These are phyloP conservation scores for Papilio protenor DNA, from an alignment of 2,888 invertebrate species.

Conservation along the genomic window DNA sequence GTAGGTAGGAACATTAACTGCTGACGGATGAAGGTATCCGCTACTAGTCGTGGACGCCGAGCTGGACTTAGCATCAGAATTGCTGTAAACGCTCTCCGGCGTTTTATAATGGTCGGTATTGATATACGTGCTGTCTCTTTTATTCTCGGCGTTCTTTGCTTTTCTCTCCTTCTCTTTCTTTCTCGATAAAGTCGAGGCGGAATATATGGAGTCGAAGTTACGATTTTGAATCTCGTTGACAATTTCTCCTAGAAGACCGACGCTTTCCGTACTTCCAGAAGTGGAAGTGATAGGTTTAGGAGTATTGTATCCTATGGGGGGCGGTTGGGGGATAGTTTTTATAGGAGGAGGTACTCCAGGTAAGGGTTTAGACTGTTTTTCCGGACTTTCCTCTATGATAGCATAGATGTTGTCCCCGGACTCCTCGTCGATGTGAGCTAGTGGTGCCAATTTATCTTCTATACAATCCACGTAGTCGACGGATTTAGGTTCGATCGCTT, in stretches of 20 bases:
- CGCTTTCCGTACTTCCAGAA: slow-evolving; percentile 86
- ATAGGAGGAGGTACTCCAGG: slow-evolving; percentile 68
- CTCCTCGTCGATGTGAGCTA: slow-evolving; percentile 86
- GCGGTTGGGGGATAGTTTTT: slow-evolving; percentile 68
- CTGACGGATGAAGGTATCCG: slow-evolving; percentile 89
- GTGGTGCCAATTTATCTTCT: slow-evolving; percentile 85
- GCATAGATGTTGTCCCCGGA: slow-evolving; percentile 93
- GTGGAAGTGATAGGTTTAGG: slow-evolving; percentile 73
- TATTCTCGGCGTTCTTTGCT: slow-evolving; percentile 59
- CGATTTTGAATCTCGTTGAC: slow-evolving; percentile 94
- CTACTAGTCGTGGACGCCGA: slow-evolving; percentile 87
- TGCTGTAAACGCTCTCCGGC: slow-evolving; percentile 86
- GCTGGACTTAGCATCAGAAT: slow-evolving; percentile 85
- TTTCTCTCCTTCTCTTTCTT: slow-evolving; percentile 82
- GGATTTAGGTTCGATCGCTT: slow-evolving; percentile 66
- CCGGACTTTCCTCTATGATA: slow-evolving; percentile 91
- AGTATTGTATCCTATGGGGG: slow-evolving; percentile 79
- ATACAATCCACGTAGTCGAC: slow-evolving; percentile 92
- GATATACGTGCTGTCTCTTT: slow-evolving; percentile 84
- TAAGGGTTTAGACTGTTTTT: slow-evolving; percentile 72
- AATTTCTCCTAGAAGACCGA: slow-evolving; percentile 93
- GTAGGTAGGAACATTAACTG: slow-evolving; percentile 86
- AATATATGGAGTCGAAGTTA: slow-evolving; percentile 94
- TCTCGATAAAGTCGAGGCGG: slow-evolving; percentile 88
- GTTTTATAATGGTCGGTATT: slow-evolving; percentile 85